These are phyloP conservation scores for Folsomia manolachei DNA, from an alignment of 2,888 invertebrate species.

Conservation along the genomic window DNA sequence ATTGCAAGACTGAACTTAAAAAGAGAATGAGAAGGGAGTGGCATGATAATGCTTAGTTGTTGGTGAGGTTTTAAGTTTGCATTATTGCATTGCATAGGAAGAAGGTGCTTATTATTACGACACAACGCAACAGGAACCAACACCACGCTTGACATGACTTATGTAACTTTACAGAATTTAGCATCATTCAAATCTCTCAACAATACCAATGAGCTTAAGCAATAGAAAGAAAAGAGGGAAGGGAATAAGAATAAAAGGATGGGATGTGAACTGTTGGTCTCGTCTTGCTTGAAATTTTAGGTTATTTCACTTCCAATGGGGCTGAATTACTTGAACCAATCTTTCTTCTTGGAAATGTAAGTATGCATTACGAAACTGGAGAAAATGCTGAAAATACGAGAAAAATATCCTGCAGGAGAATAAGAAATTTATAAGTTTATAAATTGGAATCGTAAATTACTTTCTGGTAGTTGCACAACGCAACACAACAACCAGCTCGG, in stretches of 20 bases:
- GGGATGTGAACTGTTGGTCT: neutral
- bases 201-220: slow-evolving; percentile 4
- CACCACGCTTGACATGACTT: slow-evolving; percentile 6
- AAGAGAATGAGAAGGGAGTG: neutral
- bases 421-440: slow-evolving; percentile 7
- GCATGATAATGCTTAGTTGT: neutral
- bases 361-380: no score
- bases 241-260: neutral
- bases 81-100: neutral
- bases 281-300: no score
- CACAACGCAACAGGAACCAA: slow-evolving; percentile 3
- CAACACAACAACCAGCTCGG: no score
- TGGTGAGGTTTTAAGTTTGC: no score
- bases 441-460: slow-evolving; percentile 12
- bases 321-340: no score
- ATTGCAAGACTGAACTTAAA: neutral
- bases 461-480: slow-evolving; percentile 1
- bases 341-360: neutral
- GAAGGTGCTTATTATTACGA: slow-evolving; percentile 5
- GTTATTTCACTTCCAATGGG: neutral
- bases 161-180: slow-evolving; percentile 1
- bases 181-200: slow-evolving; percentile 1
- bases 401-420: slow-evolving; percentile 8
- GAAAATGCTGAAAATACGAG: slow-evolving; percentile 5
- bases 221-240: no score